Evolutionary conservation across 2,113 vertebrate species (phyloP).

Genomic region (Isichthys henryi): DNA sequence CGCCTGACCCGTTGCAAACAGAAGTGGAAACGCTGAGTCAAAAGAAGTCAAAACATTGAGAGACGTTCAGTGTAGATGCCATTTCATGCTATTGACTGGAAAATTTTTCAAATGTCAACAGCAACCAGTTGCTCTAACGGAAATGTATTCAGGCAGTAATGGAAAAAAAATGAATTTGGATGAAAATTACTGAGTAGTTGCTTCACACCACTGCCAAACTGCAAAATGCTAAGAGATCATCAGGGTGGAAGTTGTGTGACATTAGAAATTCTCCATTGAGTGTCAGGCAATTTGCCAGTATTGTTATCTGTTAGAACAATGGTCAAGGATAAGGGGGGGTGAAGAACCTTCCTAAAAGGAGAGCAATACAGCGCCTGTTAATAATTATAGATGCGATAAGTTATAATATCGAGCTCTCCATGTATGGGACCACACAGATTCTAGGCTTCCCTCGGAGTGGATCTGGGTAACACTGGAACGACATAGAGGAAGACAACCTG

Average conservation of each 20-base stretch:
- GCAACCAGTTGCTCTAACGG: not conserved
- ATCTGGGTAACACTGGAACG: not conserved
- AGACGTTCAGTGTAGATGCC: not conserved
- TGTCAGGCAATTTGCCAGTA: constrained; percentile 19
- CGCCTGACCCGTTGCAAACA: not conserved
- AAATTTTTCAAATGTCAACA: not conserved
- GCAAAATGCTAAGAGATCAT: not conserved
- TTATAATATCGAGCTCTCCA: constrained; percentile 36
- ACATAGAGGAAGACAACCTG: not conserved
- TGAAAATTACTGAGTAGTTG: not conserved
- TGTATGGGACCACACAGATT: constrained; percentile 30
- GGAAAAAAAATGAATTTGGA: not conserved
- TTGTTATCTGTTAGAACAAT: constrained; percentile 61
- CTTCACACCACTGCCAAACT: not conserved
- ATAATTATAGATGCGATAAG: constrained; percentile 60
- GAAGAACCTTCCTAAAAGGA: constrained; percentile 25
- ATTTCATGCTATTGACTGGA: not conserved
- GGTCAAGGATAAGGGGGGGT: constrained; percentile 53
- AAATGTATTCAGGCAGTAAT: not conserved
- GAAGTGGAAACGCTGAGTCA: too few relatives aligned
- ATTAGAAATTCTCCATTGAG: constrained; percentile 24
- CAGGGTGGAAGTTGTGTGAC: not conserved
- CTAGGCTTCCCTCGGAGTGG: constrained; percentile 19
- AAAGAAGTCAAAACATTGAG: not conserved
- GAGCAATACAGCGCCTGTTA: constrained; percentile 54